Conservation (phyloP, 2,888 invertebrate genomes). For the Noctua janthina region DNA sequence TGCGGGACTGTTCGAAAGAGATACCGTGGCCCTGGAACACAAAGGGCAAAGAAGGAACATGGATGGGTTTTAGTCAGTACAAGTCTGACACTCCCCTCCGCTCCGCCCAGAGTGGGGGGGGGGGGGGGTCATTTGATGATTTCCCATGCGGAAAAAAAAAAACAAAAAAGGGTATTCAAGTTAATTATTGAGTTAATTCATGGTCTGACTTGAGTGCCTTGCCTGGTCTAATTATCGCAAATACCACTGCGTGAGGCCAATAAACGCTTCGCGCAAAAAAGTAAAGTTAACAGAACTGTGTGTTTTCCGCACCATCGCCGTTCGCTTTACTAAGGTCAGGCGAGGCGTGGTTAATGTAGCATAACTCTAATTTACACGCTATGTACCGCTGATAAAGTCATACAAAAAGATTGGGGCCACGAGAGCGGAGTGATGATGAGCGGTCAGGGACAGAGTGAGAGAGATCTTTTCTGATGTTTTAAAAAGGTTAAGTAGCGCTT, state of each 20-base stretch:
- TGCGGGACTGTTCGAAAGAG: too few relatives aligned
- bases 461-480: neutral
- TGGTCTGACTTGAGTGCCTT: too few relatives aligned
- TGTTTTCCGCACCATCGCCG: constrained; percentile 47
- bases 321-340: constrained; percentile 54
- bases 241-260: neutral
- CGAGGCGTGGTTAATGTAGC: constrained; percentile 65
- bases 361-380: constrained; percentile 65
- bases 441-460: neutral
- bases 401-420: constrained; percentile 56
- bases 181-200: too few relatives aligned
- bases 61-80: too few relatives aligned
- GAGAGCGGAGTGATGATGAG: constrained; percentile 1
- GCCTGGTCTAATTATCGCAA: too few relatives aligned
- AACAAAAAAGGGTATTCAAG: too few relatives aligned
- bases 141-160: too few relatives aligned
- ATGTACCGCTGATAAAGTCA: constrained; percentile 61
- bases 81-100: too few relatives aligned
- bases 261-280: constrained; percentile 27
- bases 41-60: too few relatives aligned
- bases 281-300: constrained; percentile 40
- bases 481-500: neutral
- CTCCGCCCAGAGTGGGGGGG: too few relatives aligned
- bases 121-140: too few relatives aligned
- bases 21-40: too few relatives aligned